Evolutionary conservation across 2,797 vertebrate species (phyloP).

Genomic region (Pseudochirops cupreus): DNA sequence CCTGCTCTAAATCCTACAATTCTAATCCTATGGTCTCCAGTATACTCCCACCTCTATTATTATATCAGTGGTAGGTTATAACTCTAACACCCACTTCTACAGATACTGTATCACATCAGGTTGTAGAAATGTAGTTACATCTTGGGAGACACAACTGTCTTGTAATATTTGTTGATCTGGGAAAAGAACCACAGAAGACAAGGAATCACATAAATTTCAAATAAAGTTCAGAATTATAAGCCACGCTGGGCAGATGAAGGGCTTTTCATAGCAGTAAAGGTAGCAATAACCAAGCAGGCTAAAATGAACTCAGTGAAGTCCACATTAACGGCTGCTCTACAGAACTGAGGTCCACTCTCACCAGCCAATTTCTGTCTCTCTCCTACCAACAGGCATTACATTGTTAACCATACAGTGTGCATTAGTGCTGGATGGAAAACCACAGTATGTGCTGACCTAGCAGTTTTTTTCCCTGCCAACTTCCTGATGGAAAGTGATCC

Average conservation of each 20-base stretch:
- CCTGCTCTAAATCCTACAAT: not conserved
- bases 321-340: not conserved
- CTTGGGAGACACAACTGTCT: slow-evolving; percentile 18
- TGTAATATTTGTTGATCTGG: slow-evolving; percentile 19
- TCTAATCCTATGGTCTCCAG: not conserved
- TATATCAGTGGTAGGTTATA: not conserved
- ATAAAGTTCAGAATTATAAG: slow-evolving; percentile 28
- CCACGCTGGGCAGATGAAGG: not conserved
- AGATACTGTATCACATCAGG: not conserved
- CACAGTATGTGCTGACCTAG: not conserved
- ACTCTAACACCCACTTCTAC: not conserved
- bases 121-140: not conserved
- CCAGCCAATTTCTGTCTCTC: slow-evolving; percentile 1
- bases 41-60: not conserved
- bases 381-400: not conserved
- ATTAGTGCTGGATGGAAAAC: not conserved
- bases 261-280: not conserved
- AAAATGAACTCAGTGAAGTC: not conserved
- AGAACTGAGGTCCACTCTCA: not conserved
- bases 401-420: not conserved
- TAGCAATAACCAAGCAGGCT: not conserved
- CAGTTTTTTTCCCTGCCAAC: not conserved
- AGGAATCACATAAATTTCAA: slow-evolving; percentile 30
- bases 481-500: slow-evolving; percentile 4
- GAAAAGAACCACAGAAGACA: slow-evolving; percentile 30